These are phyloP conservation scores for Cyrtonyx montezumae DNA, from an alignment of 2,113 vertebrate species.

Conservation along the genomic window DNA sequence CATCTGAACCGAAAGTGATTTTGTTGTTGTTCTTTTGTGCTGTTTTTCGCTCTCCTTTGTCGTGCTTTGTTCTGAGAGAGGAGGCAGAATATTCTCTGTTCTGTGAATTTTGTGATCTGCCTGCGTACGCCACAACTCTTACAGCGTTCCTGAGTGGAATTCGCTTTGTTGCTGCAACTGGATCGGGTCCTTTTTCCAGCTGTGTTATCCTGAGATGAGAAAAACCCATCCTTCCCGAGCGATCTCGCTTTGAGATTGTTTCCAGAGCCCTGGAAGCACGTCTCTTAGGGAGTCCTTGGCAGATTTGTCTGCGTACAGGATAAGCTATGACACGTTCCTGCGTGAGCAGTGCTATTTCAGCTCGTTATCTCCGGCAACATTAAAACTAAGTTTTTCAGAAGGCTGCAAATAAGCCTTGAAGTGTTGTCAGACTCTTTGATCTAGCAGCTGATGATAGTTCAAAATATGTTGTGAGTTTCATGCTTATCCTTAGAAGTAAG, in stretches of 20 bases:
- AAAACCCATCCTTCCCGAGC: not conserved
- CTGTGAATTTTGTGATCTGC: not conserved
- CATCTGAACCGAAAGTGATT: not conserved
- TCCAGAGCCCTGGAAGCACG: not conserved
- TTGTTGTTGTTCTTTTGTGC: not conserved
- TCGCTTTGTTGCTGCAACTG: not conserved
- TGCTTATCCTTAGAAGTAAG: slow-evolving; percentile 45
- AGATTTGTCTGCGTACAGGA: not conserved
- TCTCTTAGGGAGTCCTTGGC: slow-evolving; percentile 1
- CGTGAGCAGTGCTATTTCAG: not conserved
- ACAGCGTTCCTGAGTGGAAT: not conserved
- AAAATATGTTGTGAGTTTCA: slow-evolving; percentile 44
- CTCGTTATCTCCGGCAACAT: slow-evolving; percentile 22
- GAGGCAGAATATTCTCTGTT: not conserved
- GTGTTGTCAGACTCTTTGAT: slow-evolving; percentile 49
- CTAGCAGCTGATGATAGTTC: slow-evolving; percentile 38
- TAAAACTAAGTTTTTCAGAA: not conserved
- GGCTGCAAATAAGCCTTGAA: slow-evolving; percentile 40
- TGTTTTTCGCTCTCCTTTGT: not conserved
- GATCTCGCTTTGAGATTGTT: not conserved
- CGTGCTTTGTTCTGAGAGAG: not conserved
- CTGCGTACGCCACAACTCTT: fast-evolving
- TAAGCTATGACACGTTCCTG: slow-evolving; percentile 11
- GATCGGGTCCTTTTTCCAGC: not conserved
- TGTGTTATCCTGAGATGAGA: not conserved